phyloP scores from a whole-genome alignment of 2,113 vertebrate species.

The Poecilia latipinna region DNA sequence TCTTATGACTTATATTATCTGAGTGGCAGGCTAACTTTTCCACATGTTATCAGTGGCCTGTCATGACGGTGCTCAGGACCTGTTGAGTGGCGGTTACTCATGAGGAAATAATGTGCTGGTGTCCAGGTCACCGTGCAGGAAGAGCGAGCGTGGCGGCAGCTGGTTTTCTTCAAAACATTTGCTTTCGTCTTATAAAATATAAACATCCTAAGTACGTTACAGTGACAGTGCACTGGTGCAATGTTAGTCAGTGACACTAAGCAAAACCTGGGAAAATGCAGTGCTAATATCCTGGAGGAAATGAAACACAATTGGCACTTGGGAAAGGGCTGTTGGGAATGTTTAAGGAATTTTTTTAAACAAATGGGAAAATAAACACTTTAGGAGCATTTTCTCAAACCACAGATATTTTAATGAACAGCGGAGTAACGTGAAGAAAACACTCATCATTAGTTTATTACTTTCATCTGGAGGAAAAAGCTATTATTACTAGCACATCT shows the following conservation, averaged over 20 bases:
- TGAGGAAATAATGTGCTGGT: slow-evolving; percentile 67
- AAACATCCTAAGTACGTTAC: slow-evolving; percentile 37
- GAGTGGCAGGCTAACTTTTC: slow-evolving; percentile 54
- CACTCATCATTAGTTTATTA: neutral
- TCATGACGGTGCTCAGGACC: slow-evolving; percentile 46
- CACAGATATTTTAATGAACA: neutral
- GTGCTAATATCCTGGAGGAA: slow-evolving; percentile 10
- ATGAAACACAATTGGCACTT: slow-evolving; percentile 9
- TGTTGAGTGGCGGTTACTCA: slow-evolving; percentile 73
- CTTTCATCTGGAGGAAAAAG: neutral
- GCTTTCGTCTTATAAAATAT: slow-evolving; percentile 49
- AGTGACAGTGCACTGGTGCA: slow-evolving; percentile 21
- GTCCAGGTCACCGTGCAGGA: slow-evolving; percentile 57
- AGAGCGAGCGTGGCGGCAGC: slow-evolving; percentile 27
- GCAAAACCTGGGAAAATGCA: neutral
- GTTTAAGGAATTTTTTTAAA: slow-evolving; percentile 1
- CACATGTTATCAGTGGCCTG: slow-evolving; percentile 68
- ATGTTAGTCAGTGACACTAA: slow-evolving; percentile 17
- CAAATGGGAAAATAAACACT: neutral
- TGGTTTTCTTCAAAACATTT: slow-evolving; percentile 43
- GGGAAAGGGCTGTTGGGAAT: slow-evolving; percentile 6
- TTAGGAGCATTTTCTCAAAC: neutral
- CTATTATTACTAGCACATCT: neutral
- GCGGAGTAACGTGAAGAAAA: neutral
- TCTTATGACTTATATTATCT: slow-evolving; percentile 55